Evolutionary conservation across 2,888 invertebrate species (phyloP).

Genomic region (Eulithis testata): DNA sequence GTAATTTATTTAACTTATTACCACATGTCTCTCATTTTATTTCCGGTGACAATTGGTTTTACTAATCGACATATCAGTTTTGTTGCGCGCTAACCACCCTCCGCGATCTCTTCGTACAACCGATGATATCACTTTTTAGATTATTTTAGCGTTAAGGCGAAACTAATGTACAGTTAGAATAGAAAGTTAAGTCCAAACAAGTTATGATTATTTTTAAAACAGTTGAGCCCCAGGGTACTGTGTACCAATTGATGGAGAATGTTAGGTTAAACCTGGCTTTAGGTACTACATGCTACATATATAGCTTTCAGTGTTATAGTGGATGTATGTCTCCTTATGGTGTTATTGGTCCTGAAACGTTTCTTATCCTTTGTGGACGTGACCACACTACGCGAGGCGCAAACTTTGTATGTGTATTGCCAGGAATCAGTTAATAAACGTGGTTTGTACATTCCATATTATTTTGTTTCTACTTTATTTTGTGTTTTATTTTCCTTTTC

Average conservation of each 20-base stretch:
- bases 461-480: slow-evolving; percentile 86
- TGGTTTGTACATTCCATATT: slow-evolving; percentile 93
- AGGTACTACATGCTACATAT: slow-evolving; percentile 60
- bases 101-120: slow-evolving; percentile 70
- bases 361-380: slow-evolving; percentile 55
- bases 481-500: slow-evolving; percentile 81
- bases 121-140: slow-evolving; percentile 82
- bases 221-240: slow-evolving; percentile 74
- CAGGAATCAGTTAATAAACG: slow-evolving; percentile 88
- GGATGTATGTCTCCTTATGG: slow-evolving; percentile 67
- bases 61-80: slow-evolving; percentile 76
- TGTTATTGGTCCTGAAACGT: slow-evolving; percentile 58
- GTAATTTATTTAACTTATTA: slow-evolving; percentile 70
- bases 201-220: slow-evolving; percentile 80
- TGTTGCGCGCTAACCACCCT: slow-evolving; percentile 70
- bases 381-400: slow-evolving; percentile 71
- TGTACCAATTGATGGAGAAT: slow-evolving; percentile 73
- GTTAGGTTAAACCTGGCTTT: slow-evolving; percentile 76
- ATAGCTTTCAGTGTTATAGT: slow-evolving; percentile 79
- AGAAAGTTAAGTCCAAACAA: slow-evolving; percentile 84
- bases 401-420: slow-evolving; percentile 84
- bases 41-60: slow-evolving; percentile 64
- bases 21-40: slow-evolving; percentile 58
- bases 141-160: slow-evolving; percentile 86
- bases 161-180: slow-evolving; percentile 86